Evolutionary conservation across 2,797 vertebrate species (phyloP).

Genomic region (Diglossa cyanea): DNA sequence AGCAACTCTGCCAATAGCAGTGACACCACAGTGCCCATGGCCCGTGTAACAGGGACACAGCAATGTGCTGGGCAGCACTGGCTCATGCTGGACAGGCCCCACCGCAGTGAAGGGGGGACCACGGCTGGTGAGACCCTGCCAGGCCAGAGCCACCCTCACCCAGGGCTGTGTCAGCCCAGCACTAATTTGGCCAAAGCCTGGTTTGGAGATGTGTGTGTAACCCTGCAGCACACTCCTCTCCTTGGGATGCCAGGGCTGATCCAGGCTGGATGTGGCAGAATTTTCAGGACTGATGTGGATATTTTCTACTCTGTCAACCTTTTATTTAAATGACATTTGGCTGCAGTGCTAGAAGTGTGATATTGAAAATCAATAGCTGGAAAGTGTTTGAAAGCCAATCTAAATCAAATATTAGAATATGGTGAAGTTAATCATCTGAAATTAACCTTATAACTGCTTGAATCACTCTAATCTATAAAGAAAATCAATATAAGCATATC

Average conservation of each 20-base stretch:
- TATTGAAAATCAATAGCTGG: constrained; percentile 80
- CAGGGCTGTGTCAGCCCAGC: accelerated
- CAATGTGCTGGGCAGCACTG: accelerated
- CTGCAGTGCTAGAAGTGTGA: constrained; percentile 61
- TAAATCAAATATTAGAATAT: constrained; percentile 80
- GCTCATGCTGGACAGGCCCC: not conserved
- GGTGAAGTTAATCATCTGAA: constrained; percentile 80
- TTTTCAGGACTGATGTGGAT: not conserved
- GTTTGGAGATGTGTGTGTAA: accelerated
- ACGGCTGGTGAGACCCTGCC: accelerated
- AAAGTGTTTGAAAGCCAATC: constrained; percentile 76
- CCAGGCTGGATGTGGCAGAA: not conserved
- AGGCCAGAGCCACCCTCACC: not conserved
- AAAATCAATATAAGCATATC: constrained; percentile 69
- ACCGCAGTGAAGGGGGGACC: too few relatives aligned
- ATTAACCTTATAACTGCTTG: constrained; percentile 79
- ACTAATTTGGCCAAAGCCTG: accelerated
- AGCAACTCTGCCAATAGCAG: not conserved
- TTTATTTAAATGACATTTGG: constrained; percentile 66
- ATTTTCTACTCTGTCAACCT: constrained; percentile 32
- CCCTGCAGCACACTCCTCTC: not conserved
- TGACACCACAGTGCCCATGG: accelerated
- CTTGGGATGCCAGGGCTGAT: accelerated
- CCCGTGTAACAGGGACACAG: accelerated
- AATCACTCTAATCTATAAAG: constrained; percentile 73